Conservation (phyloP, 2,113 vertebrate genomes). For the Damaliscus lunatus region DNA sequence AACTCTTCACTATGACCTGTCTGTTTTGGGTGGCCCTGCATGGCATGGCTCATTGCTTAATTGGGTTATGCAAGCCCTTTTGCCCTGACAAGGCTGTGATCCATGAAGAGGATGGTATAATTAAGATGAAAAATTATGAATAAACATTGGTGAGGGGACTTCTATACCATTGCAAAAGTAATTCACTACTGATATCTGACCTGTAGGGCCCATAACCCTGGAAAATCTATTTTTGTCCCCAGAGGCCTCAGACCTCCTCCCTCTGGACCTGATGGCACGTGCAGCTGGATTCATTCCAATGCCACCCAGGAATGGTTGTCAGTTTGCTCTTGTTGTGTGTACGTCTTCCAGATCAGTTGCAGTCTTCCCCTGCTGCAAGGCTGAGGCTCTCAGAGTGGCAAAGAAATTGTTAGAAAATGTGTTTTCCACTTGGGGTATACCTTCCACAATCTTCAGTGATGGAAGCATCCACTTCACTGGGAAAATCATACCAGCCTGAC, state of each 20-base stretch:
- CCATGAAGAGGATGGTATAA: not conserved
- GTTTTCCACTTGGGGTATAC: not conserved
- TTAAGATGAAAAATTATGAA: not conserved
- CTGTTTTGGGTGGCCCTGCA: not conserved
- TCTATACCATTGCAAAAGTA: not conserved
- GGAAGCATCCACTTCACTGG: not conserved
- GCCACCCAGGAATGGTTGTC: not conserved
- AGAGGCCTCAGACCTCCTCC: not conserved
- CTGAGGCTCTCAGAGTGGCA: not conserved
- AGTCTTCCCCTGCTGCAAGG: not conserved
- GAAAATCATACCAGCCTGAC: not conserved
- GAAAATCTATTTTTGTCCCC: not conserved
- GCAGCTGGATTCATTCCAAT: not conserved
- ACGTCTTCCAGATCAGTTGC: not conserved
- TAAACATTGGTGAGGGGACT: not conserved
- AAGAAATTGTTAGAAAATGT: not conserved
- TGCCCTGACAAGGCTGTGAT: not conserved
- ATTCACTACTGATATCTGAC: not conserved
- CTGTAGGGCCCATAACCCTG: rapidly evolving
- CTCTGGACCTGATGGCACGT: not conserved
- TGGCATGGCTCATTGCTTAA: not conserved
- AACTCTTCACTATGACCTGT: not conserved
- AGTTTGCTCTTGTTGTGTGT: not conserved
- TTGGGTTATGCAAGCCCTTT: not conserved
- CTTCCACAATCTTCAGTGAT: not conserved